Percentiles rank a stretch among this genome's conserved stretches.
Evolutionary conservation across 2,113 vertebrate genomes (phyloP).

Genomic region (Campylomormyrus numenius): DNA sequence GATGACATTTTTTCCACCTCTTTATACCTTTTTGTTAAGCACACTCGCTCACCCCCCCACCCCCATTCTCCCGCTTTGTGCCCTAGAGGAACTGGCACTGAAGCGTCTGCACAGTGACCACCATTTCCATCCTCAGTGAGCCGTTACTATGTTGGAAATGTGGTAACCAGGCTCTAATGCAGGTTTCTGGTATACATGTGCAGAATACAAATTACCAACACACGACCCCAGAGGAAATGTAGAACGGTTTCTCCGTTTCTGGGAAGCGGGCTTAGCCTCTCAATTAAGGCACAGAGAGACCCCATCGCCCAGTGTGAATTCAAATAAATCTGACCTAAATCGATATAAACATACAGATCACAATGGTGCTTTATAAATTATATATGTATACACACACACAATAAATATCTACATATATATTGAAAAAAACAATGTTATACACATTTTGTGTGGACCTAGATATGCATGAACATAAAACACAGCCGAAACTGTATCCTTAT

Average conservation of each 20-base stretch:
- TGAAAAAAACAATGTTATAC: neutral
- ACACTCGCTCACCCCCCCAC: neutral
- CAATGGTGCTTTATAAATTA: neutral
- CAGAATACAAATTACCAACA: conserved; percentile 39
- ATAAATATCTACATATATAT: neutral
- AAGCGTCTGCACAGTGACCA: conserved; percentile 11
- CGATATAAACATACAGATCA: neutral
- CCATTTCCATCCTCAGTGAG: conserved; percentile 25
- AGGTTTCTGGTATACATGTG: conserved; percentile 30
- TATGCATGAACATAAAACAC: neutral
- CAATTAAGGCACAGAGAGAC: conserved; percentile 34
- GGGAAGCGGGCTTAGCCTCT: conserved; percentile 23
- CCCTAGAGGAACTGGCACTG: neutral
- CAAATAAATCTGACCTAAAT: neutral
- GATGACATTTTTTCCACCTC: conserved; percentile 2
- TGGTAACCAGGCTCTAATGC: conserved; percentile 37
- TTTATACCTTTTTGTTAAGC: conserved; percentile 6
- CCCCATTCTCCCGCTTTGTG: neutral
- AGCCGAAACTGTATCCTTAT: neutral
- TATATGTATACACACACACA: neutral
- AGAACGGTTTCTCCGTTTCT: neutral
- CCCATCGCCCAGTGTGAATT: conserved; percentile 6
- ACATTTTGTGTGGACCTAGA: no score
- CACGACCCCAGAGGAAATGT: conserved; percentile 21
- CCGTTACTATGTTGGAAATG: conserved; percentile 37